Base-by-base conservation (phyloP, 2,113 vertebrate species). In the Calyptomena viridis region DNA sequence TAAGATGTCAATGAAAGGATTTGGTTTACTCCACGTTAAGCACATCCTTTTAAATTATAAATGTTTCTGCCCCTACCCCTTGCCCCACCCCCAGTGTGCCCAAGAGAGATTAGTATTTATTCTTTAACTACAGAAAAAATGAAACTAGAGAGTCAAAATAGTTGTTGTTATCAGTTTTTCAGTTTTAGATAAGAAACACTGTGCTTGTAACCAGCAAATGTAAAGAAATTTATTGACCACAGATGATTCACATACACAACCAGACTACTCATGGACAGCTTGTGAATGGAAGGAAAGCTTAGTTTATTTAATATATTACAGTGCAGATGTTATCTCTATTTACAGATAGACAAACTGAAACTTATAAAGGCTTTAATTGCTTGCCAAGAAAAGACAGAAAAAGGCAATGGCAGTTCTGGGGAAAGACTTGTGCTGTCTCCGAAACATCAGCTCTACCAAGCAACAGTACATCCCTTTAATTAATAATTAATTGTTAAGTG, bases 311-410 rank as follows among this genome's bases (percentile, higher is more conserved):
- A 60, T 37, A 31, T 52, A 40, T 53, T 67, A 59, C 50, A 42
- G n/a, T 37, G 55, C 37, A 93, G 76, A 49, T 92, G 15, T 72
- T 95, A 75, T 89, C 47, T 86, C 63, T 90, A 8, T 91, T 95
- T 91, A 93, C 31, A 53, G 64, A 63, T 1, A 77, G 63, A 44
- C 39, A 77, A 74, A 44, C 47, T 90, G 71, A 93, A 92, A 46
- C 35, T 39, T 72, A 58, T 66, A 64, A 81, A 84, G 22, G 35
- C 18, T 59, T 59, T 5, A 93, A 59, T 28, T 93, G 8, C 44
- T 84, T 75, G 72, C 42, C 90, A 84, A 90, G n/a, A 66, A 66
- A 83, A 86, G 25, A 46, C 14, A 55, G 68, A 72, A 90, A 76
- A 80, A 90, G 22, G 27, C 31, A 91, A 24, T 12, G 47, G 35